phyloP scores from a whole-genome alignment of 2,113 vertebrate species.

The Rhynchopsitta pachyrhyncha region DNA sequence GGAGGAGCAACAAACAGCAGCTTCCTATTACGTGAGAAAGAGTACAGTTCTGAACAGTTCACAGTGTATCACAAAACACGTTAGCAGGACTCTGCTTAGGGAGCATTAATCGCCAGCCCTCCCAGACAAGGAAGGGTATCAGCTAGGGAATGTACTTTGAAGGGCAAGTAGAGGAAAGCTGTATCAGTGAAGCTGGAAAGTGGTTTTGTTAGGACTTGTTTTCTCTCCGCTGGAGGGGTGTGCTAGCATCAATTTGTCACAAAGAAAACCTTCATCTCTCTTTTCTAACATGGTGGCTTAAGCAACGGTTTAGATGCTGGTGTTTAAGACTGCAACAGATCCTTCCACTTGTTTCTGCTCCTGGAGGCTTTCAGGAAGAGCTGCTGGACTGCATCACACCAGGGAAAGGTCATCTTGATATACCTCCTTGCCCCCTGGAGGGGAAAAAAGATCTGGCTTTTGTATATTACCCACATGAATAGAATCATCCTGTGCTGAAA shows the following conservation, averaged over 20 bases:
- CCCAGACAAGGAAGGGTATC: neutral
- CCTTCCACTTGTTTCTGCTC: neutral
- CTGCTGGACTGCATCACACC: neutral
- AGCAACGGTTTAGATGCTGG: neutral
- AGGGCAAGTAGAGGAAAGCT: neutral
- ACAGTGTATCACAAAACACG: neutral
- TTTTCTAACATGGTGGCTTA: neutral
- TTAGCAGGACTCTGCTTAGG: neutral
- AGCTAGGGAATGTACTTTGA: neutral
- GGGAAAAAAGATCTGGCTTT: neutral
- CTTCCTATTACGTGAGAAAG: neutral
- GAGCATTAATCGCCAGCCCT: neutral
- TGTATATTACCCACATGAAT: neutral
- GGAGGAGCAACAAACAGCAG: neutral
- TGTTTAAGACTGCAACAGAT: neutral
- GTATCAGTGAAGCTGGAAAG: neutral
- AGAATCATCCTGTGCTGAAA: neutral
- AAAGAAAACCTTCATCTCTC: neutral
- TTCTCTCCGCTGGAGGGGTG: neutral
- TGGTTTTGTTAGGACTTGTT: neutral
- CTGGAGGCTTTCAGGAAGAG: neutral
- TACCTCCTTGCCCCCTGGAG: neutral
- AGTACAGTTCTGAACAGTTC: fast-evolving
- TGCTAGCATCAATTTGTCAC: neutral
- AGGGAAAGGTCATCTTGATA: neutral